These are phyloP conservation scores for Porites divaricata DNA, from an alignment of 92 coral and sea anemone species.

Conservation along the genomic window DNA sequence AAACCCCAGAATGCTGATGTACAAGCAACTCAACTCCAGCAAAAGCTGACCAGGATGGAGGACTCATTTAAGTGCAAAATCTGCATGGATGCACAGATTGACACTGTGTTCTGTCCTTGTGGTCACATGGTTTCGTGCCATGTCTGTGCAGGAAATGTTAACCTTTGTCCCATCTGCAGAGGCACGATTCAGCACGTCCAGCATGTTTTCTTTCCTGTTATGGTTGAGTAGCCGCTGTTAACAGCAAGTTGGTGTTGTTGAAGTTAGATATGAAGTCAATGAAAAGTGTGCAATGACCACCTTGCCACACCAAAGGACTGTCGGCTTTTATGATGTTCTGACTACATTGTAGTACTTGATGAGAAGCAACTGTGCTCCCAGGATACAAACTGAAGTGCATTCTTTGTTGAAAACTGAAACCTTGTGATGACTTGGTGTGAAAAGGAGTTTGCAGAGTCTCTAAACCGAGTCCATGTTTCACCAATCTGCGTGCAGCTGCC, in stretches of 20 bases:
- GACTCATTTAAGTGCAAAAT: conserved; percentile 89
- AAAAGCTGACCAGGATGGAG: conserved; percentile 78
- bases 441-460: background rate
- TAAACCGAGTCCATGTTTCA: background rate
- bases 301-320: no score
- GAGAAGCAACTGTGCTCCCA: background rate
- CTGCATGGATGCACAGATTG: conserved; percentile 93
- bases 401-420: background rate
- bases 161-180: conserved; percentile 89
- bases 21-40: conserved; percentile 65
- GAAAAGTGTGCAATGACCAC: background rate
- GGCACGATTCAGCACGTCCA: conserved; percentile 75
- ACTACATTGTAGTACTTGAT: background rate
- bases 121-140: conserved; percentile 98
- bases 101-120: conserved; percentile 94
- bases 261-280: background rate
- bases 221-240: background rate
- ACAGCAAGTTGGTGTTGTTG: no score
- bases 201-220: conserved; percentile 81
- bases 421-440: background rate
- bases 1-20: conserved; percentile 18
- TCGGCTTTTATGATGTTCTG: no score
- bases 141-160: conserved; percentile 74
- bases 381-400: background rate
- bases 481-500: background rate